These are phyloP conservation scores for Gobiocypris rarus DNA, from an alignment of 2,113 vertebrate genomes.

Conservation along the genomic window DNA sequence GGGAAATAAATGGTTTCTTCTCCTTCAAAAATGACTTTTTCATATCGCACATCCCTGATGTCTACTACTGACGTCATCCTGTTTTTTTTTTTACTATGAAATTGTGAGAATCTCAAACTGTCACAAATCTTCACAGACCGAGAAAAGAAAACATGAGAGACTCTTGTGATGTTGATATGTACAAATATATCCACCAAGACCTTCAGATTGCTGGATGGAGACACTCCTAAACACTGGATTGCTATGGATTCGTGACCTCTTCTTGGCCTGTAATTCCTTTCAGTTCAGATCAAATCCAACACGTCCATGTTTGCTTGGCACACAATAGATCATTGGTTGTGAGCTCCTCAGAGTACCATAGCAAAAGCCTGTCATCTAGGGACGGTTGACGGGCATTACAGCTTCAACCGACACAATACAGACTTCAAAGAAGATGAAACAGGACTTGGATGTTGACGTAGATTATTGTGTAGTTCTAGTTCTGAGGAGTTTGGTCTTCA, in stretches of 20 bases:
- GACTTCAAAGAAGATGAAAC: not conserved
- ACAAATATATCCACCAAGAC: not conserved
- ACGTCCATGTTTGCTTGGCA: constrained; percentile 7
- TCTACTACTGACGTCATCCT: not conserved
- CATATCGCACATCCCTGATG: not conserved
- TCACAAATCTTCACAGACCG: not conserved
- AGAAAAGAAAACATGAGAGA: not conserved
- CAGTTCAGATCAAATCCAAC: not conserved
- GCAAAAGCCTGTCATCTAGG: not conserved
- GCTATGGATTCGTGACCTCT: not conserved
- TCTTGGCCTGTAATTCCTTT: constrained; percentile 9
- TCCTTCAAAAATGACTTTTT: constrained; percentile 10
- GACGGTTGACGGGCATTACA: not conserved
- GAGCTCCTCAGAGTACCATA: not conserved
- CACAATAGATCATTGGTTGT: constrained; percentile 9
- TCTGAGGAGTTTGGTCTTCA: constrained; percentile 21
- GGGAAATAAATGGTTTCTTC: constrained; percentile 5
- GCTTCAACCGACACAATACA: not conserved
- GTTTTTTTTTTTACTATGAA: not conserved
- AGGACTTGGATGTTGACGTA: constrained; percentile 22
- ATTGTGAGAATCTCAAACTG: not conserved
- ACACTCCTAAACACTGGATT: not conserved
- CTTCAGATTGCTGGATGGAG: constrained; percentile 3
- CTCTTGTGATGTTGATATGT: constrained; percentile 19
- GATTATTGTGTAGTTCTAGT: constrained; percentile 36